These are phyloP conservation scores for Novumbra hubbsi DNA, from an alignment of 2,797 vertebrate species.

Conservation along the genomic window DNA sequence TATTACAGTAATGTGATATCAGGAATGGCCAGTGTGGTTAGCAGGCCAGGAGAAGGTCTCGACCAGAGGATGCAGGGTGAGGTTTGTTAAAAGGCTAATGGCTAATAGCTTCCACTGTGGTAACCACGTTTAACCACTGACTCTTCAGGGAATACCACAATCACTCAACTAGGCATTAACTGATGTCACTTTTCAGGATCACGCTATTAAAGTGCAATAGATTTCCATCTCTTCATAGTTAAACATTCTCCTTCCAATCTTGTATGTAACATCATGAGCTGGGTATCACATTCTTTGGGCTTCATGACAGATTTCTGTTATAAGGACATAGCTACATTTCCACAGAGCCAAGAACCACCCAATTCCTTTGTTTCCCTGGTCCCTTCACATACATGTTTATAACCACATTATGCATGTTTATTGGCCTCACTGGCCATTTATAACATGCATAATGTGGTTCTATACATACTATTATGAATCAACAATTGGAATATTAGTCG, in stretches of 20 bases:
- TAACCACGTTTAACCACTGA: background rate
- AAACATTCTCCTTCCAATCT: no score
- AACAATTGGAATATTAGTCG: no score
- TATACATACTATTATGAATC: no score
- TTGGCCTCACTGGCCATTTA: no score
- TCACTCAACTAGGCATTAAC: background rate
- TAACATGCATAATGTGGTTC: no score
- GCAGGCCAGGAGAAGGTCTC: conserved; percentile 49
- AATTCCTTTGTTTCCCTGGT: background rate
- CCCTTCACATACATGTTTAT: background rate
- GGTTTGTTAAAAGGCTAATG: conserved; percentile 32
- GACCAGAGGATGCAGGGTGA: conserved; percentile 18
- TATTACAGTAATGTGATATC: conserved; percentile 65
- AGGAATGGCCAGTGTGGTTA: conserved; percentile 40
- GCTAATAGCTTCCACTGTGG: conserved; percentile 35
- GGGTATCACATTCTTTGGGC: background rate
- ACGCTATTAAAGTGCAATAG: no score
- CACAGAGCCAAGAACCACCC: background rate
- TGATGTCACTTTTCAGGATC: no score
- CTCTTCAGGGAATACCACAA: background rate
- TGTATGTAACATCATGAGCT: no score
- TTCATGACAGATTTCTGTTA: background rate
- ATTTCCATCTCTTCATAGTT: no score
- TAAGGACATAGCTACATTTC: background rate
- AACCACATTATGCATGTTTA: no score